Percentiles rank a stretch among this genome's conserved stretches.
Conservation (phyloP, 2,888 invertebrate species). For the Ferrisia virgata region DNA sequence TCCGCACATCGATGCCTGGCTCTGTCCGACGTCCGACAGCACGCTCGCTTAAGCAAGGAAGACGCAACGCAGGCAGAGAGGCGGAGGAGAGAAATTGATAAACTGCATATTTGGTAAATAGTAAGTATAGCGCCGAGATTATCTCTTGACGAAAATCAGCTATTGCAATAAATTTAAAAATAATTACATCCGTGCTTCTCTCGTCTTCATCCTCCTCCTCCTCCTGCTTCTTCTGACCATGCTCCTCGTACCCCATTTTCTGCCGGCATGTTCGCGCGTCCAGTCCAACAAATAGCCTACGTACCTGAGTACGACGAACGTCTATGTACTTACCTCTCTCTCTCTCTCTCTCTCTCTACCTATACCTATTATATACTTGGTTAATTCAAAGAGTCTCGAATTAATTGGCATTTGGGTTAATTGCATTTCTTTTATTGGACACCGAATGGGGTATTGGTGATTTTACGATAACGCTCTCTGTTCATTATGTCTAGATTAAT, state of each 20-base stretch:
- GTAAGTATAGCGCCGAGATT: not conserved
- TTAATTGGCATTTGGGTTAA: slow-evolving; percentile 26
- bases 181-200: not conserved
- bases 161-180: slow-evolving; percentile 28
- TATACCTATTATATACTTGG: too few relatives aligned
- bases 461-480: slow-evolving; percentile 22
- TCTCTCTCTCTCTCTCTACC: too few relatives aligned
- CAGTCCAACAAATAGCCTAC: too few relatives aligned
- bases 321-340: too few relatives aligned
- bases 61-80: too few relatives aligned
- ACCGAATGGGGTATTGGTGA: slow-evolving; percentile 23
- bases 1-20: not conserved
- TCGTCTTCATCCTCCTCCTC: not conserved
- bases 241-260: too few relatives aligned
- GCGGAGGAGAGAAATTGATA: not conserved
- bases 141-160: not conserved
- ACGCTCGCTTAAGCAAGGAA: too few relatives aligned
- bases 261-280: not conserved
- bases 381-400: slow-evolving; percentile 19
- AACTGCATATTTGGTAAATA: not conserved
- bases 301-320: too few relatives aligned
- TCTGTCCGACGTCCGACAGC: not conserved
- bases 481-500: slow-evolving; percentile 30
- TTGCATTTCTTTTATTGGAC: slow-evolving; percentile 26
- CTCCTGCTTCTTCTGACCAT: too few relatives aligned